phyloP scores from a whole-genome alignment of 2,888 invertebrate species.

The Andrena trimmerana region DNA sequence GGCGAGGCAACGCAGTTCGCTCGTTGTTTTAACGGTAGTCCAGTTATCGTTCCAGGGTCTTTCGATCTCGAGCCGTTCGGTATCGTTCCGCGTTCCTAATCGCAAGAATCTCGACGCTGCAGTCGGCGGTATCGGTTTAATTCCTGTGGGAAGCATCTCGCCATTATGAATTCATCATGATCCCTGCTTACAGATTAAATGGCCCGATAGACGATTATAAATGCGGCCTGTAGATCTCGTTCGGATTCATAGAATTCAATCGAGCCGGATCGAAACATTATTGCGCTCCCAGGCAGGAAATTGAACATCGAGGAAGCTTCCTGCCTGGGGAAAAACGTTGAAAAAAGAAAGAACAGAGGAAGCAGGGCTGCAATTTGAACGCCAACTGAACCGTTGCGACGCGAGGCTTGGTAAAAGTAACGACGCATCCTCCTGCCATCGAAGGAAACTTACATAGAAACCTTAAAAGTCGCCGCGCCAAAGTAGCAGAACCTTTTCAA shows the following conservation, averaged over 20 bases:
- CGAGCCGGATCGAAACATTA: constrained; percentile 33
- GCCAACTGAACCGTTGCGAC: constrained; percentile 19
- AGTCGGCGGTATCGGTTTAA: constrained; percentile 39
- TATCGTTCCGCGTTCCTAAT: constrained; percentile 64
- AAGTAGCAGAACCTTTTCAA: background rate
- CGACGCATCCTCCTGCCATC: background rate
- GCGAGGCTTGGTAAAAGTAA: background rate
- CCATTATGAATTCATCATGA: constrained; percentile 44
- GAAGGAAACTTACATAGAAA: background rate
- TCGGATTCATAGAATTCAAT: constrained; percentile 33
- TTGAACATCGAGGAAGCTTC: constrained; percentile 49
- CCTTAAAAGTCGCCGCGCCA: background rate
- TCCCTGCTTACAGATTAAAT: constrained; percentile 18
- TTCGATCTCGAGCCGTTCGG: constrained; percentile 40
- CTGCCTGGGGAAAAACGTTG: constrained; percentile 1
- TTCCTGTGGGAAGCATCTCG: constrained; percentile 51
- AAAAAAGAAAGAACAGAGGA: background rate
- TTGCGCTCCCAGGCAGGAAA: constrained; percentile 38
- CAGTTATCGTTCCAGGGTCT: constrained; percentile 56
- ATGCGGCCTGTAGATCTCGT: constrained; percentile 20
- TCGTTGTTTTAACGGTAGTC: constrained; percentile 63
- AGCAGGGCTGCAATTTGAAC: constrained; percentile 20
- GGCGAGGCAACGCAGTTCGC: constrained; percentile 26
- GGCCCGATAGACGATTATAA: constrained; percentile 37
- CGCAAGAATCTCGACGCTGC: constrained; percentile 42